phyloP scores from a whole-genome alignment of 2,888 invertebrate genomes.

The Drosophila paramelanica region DNA sequence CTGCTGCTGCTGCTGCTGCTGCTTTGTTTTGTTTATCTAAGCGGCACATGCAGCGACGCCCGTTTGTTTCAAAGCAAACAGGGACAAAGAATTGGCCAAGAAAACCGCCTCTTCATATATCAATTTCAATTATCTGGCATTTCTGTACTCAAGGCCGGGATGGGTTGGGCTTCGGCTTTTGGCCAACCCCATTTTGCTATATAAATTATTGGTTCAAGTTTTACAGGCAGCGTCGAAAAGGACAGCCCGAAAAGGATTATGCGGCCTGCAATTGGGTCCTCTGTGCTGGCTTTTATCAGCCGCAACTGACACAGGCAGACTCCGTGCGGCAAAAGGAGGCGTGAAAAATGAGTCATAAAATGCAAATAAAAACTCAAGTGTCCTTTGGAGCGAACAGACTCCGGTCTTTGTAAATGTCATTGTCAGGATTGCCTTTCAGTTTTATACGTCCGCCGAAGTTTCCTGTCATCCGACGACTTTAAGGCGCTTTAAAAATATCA shows the following conservation, averaged over 20 bases:
- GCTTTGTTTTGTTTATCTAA: constrained; percentile 72
- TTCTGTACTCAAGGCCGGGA: constrained; percentile 22
- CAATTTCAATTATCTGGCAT: constrained; percentile 77
- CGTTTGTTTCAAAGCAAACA: constrained; percentile 50
- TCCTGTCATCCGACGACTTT: constrained; percentile 28
- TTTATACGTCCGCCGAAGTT: constrained; percentile 38
- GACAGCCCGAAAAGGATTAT: constrained; percentile 77
- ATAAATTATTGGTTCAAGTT: constrained; percentile 74
- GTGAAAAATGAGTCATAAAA: constrained; percentile 81
- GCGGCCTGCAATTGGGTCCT: constrained; percentile 60
- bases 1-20: constrained; percentile 14
- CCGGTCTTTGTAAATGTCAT: constrained; percentile 44
- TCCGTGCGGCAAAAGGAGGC: constrained; percentile 44
- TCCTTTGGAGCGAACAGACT: constrained; percentile 48
- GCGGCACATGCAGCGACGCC: constrained; percentile 52
- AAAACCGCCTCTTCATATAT: constrained; percentile 70
- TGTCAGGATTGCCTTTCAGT: constrained; percentile 46
- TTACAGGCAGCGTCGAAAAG: constrained; percentile 49
- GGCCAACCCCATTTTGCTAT: constrained; percentile 48
- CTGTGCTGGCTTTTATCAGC: constrained; percentile 71
- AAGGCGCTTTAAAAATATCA: constrained; percentile 22
- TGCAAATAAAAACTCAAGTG: constrained; percentile 79
- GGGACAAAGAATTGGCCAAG: constrained; percentile 46
- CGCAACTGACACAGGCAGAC: constrained; percentile 62
- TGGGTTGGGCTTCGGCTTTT: background rate